A percentile compares a stretch with the other conserved stretches of the same genome.
Evolutionary conservation across 1,140 invertebrate species (phyloP).

Genomic region (Apis laboriosa): DNA sequence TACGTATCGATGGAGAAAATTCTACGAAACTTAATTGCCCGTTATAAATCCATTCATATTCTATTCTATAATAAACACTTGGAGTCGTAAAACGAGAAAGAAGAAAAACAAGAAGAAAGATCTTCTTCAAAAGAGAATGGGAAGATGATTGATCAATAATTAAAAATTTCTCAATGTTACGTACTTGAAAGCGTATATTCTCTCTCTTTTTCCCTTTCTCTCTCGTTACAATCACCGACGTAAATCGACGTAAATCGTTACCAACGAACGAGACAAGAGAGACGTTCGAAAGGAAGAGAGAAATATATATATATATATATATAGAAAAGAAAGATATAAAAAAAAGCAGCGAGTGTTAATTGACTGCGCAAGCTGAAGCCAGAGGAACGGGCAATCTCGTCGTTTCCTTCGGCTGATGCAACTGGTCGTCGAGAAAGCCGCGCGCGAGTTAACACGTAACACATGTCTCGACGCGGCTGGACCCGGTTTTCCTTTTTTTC

Average conservation of each 20-base stretch:
- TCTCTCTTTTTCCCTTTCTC: too few relatives aligned
- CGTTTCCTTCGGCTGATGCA: constrained; percentile 16
- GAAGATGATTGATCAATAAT: too few relatives aligned
- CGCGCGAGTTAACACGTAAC: constrained; percentile 57
- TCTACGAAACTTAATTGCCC: too few relatives aligned
- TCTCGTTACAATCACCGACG: too few relatives aligned
- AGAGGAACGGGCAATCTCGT: not conserved
- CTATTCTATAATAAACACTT: too few relatives aligned
- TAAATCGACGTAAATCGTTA: not conserved
- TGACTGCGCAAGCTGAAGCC: constrained; percentile 11
- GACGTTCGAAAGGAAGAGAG: not conserved
- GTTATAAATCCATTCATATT: too few relatives aligned
- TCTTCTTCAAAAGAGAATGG: too few relatives aligned
- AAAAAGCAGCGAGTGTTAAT: constrained; percentile 18
- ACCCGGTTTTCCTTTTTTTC: not conserved
- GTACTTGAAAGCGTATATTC: too few relatives aligned
- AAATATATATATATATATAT: not conserved
- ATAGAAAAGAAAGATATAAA: not conserved
- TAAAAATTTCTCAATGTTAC: too few relatives aligned
- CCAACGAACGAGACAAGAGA: not conserved
- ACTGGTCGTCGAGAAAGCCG: constrained; percentile 50
- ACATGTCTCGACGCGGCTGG: constrained; percentile 45
- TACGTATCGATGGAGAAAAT: too few relatives aligned
- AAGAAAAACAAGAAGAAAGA: too few relatives aligned
- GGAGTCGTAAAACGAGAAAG: too few relatives aligned